These are phyloP conservation scores for Dichetophora obliterata DNA, from an alignment of 2,888 invertebrate species.

Conservation along the genomic window DNA sequence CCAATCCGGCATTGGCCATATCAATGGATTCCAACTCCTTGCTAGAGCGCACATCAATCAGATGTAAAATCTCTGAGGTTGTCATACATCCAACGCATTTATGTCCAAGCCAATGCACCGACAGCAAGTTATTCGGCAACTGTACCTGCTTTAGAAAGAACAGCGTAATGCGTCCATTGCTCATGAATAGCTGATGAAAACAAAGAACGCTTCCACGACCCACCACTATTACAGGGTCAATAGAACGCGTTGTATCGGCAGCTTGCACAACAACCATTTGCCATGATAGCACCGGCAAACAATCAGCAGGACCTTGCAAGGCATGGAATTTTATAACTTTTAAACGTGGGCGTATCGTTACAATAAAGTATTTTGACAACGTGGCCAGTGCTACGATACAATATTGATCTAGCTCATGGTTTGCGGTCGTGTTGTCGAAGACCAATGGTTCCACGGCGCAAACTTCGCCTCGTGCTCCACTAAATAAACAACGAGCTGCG, in stretches of 20 bases:
- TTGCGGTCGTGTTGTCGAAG: slow-evolving; percentile 67
- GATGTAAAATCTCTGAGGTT: slow-evolving; percentile 83
- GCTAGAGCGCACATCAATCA: slow-evolving; percentile 90
- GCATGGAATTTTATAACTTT: slow-evolving; percentile 84
- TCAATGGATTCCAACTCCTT: slow-evolving; percentile 88
- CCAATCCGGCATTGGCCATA: slow-evolving; percentile 83
- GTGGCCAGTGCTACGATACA: slow-evolving; percentile 94
- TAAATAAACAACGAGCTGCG: slow-evolving; percentile 94
- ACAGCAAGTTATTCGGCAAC: slow-evolving; percentile 79
- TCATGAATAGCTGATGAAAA: slow-evolving; percentile 79
- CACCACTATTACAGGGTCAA: slow-evolving; percentile 90
- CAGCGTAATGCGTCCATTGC: slow-evolving; percentile 73
- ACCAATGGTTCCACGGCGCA: slow-evolving; percentile 80
- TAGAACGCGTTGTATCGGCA: slow-evolving; percentile 75
- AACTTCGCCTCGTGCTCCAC: slow-evolving; percentile 96
- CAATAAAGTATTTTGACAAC: slow-evolving; percentile 84
- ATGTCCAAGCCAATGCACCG: slow-evolving; percentile 86
- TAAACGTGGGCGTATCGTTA: slow-evolving; percentile 82
- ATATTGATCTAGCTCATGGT: slow-evolving; percentile 79
- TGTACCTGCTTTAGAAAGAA: slow-evolving; percentile 79
- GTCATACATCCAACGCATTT: slow-evolving; percentile 88
- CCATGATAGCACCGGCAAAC: slow-evolving; percentile 93
- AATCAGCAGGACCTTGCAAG: slow-evolving; percentile 80
- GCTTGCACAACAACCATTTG: slow-evolving; percentile 88
- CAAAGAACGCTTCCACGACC: slow-evolving; percentile 86